A percentile compares a stretch with the other conserved stretches of the same genome.
Conservation (phyloP, 2,888 invertebrate species). For the Kuschelorhynchus macadamiae region DNA sequence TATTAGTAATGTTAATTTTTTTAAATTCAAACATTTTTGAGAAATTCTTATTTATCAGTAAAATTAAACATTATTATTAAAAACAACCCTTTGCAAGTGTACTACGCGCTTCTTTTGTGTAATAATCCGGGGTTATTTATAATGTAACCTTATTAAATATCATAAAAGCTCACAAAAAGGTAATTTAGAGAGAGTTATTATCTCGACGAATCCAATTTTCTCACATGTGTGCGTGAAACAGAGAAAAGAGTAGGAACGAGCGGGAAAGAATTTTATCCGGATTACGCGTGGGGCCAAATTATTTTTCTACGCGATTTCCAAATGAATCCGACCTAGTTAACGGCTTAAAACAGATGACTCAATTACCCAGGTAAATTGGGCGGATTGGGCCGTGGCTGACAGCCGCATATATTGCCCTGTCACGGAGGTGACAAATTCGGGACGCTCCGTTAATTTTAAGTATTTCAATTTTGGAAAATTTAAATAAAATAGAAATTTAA, state of each 20-base stretch:
- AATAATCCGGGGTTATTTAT: constrained; percentile 35
- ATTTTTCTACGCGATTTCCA: constrained; percentile 39
- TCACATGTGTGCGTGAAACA: constrained; percentile 30
- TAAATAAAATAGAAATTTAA: background rate
- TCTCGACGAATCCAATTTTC: constrained; percentile 38
- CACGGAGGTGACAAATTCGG: constrained; percentile 29
- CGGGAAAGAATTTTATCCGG: constrained; percentile 31
- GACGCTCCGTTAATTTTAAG: constrained; percentile 1
- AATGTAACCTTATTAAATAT: constrained; percentile 43
- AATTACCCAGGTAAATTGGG: constrained; percentile 51
- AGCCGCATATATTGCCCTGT: constrained; percentile 39
- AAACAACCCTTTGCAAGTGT: constrained; percentile 28
- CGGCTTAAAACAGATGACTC: constrained; percentile 46
- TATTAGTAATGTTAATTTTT: no score
- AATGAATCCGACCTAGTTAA: constrained; percentile 45
- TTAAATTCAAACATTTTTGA: no score
- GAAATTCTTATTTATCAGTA: no score
- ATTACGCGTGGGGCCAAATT: constrained; percentile 36
- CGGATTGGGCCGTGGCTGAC: constrained; percentile 41
- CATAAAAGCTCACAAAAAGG: constrained; percentile 39
- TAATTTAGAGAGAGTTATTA: constrained; percentile 43
- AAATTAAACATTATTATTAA: background rate
- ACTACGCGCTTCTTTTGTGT: constrained; percentile 28
- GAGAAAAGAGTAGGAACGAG: constrained; percentile 8
- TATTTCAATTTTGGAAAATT: background rate